Evolutionary conservation across 1,140 invertebrate species (phyloP).

Genomic region (Ptiloglossa arizonensis): DNA sequence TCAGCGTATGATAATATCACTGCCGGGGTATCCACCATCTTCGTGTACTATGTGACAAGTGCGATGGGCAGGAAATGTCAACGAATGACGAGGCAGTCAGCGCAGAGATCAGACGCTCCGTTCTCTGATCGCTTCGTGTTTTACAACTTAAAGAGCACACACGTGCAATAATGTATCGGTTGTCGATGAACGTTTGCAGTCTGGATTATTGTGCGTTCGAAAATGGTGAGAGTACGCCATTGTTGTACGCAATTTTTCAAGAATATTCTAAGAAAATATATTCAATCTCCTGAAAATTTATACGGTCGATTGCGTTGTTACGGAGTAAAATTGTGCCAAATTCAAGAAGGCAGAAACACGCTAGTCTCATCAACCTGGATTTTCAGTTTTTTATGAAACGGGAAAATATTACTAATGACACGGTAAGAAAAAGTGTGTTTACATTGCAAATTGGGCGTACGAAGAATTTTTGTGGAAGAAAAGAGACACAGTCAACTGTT

Average conservation of each 20-base stretch:
- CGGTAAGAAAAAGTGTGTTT: too few species aligned
- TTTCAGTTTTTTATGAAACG: too few species aligned
- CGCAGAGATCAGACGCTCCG: conserved; percentile 16
- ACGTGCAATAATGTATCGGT: background rate
- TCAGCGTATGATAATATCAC: conserved; percentile 43
- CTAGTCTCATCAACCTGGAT: too few species aligned
- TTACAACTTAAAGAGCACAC: background rate
- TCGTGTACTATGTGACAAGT: conserved; percentile 21
- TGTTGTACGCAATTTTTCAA: background rate
- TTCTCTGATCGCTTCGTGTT: background rate
- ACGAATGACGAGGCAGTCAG: conserved; percentile 31
- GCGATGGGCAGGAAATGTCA: conserved; percentile 36
- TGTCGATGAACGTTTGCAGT: background rate
- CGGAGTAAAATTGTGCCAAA: background rate
- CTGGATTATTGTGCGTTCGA: background rate
- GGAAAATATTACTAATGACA: too few species aligned
- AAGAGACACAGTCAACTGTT: too few species aligned
- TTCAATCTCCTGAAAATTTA: background rate
- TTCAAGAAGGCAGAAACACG: too few species aligned
- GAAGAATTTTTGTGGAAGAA: too few species aligned
- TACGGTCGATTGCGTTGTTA: background rate
- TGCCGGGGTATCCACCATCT: conserved; percentile 30
- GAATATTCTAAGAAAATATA: too few species aligned
- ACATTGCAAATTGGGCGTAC: too few species aligned
- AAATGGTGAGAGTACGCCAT: background rate